Base-by-base conservation (phyloP, 1,140 invertebrate genomes). In the Drosophila grimshawi region DNA sequence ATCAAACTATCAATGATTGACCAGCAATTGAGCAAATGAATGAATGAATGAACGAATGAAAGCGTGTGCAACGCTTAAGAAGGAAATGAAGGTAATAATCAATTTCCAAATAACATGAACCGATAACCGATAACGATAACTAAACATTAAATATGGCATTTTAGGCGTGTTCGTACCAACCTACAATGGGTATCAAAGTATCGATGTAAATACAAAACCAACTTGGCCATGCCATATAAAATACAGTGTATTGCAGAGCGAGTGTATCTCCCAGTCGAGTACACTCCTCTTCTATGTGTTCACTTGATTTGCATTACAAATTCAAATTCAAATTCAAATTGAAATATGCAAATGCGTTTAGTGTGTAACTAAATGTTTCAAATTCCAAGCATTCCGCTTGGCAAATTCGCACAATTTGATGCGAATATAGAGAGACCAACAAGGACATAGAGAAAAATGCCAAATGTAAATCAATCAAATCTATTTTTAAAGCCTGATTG, bases 11-110 rank as follows among this genome's bases (percentile, higher is more conserved):
- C n/a, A 55, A 32, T 27, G 6, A 45, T 8, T 32, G 3, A 32
- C 52, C 35, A 57, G 41, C 29, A 43, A 29, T 29, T 30, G 46
- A 49, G 46, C 27, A 45, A 66, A 41, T 59, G 37, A 52, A 53
- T 30, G 37, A 68, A 62, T 45, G 35, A 56, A 60, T 61, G 30
- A 66, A 52, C 53, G 59, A n/a, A 52, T 56, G 30, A 32, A 39
- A n/a, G 33, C n/a, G n/a, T n/a, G 27, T 29, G 11, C 55, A 41
- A 43, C 45, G 55, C 53, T 57, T 52, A 55, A 61, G 56, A 55
- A 55, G 62, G 29, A 67, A 73, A 60, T 11, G 30, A 45, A 33
- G 7, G 10, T 30, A 51, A 60, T 3, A 67, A 27, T 29, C 29
- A 8, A 43, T 45, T 61, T 35, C 32, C 29, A 68, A 68, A 68